phyloP scores from a whole-genome alignment of 2,888 invertebrate genomes.

The Aspidiotus rigidus region DNA sequence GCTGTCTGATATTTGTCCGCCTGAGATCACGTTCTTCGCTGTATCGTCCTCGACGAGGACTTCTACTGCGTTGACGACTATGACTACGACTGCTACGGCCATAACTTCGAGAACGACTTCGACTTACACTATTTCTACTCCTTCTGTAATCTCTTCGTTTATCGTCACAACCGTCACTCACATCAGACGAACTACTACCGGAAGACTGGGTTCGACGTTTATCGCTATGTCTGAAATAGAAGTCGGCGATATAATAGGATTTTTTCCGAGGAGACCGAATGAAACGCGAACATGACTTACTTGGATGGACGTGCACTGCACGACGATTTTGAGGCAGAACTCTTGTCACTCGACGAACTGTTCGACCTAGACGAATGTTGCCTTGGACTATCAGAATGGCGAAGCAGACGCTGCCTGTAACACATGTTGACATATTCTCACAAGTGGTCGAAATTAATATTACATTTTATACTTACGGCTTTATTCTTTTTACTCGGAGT shows the following conservation, averaged over 20 bases:
- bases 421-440: not conserved
- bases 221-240: constrained; percentile 6
- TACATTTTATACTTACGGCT: too few species aligned
- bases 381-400: constrained; percentile 24
- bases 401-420: constrained; percentile 26
- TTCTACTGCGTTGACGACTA: constrained; percentile 9
- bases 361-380: constrained; percentile 24
- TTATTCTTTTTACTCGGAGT: too few species aligned
- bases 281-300: too few species aligned
- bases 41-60: constrained; percentile 11
- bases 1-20: constrained; percentile 7
- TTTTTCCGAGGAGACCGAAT: too few species aligned
- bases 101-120: constrained; percentile 8
- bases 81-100: constrained; percentile 17
- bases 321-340: constrained; percentile 19
- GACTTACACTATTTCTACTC: not conserved
- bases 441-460: not conserved
- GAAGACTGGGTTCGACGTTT: constrained; percentile 4
- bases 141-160: constrained; percentile 6
- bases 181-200: constrained; percentile 1
- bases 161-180: constrained; percentile 5
- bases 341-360: constrained; percentile 20
- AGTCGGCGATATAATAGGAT: too few species aligned
- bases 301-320: not conserved
- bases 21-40: constrained; percentile 21